Evolutionary conservation across 2,888 invertebrate species (phyloP).

Genomic region (Onthophagus sagittarius): DNA sequence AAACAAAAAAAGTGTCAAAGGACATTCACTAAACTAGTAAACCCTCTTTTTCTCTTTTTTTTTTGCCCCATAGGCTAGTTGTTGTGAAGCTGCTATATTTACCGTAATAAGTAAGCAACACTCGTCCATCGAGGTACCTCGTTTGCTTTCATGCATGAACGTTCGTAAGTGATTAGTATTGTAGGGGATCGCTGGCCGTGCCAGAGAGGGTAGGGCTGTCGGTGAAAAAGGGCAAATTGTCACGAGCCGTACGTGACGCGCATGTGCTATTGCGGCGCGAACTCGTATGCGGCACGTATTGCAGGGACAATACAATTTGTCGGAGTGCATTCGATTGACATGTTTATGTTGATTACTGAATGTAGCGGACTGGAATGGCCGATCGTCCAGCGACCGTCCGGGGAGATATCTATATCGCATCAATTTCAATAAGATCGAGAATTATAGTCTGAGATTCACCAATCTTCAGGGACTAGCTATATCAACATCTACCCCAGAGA

Average conservation of each 20-base stretch:
- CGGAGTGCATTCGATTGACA: constrained; percentile 29
- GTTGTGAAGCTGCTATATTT: background rate
- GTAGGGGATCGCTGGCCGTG: background rate
- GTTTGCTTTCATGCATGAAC: background rate
- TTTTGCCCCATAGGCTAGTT: no score
- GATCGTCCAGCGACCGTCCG: constrained; percentile 8
- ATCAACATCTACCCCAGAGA: no score
- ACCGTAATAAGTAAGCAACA: background rate
- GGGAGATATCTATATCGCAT: background rate
- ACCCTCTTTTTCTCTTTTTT: no score
- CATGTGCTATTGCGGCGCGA: background rate
- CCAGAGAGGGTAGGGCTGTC: background rate
- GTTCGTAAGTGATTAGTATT: background rate
- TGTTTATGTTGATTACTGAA: constrained; percentile 27
- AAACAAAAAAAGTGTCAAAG: no score
- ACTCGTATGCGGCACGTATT: constrained; percentile 27
- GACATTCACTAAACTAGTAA: no score
- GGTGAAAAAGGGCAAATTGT: background rate
- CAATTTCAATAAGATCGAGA: background rate
- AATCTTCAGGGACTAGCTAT: background rate
- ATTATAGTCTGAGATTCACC: background rate
- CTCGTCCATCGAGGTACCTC: background rate
- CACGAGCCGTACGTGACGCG: background rate
- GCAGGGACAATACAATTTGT: constrained; percentile 30
- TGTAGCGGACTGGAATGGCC: constrained; percentile 16